These are phyloP conservation scores for Thalassarche chlororhynchos DNA, from an alignment of 2,113 vertebrate species.

Conservation along the genomic window DNA sequence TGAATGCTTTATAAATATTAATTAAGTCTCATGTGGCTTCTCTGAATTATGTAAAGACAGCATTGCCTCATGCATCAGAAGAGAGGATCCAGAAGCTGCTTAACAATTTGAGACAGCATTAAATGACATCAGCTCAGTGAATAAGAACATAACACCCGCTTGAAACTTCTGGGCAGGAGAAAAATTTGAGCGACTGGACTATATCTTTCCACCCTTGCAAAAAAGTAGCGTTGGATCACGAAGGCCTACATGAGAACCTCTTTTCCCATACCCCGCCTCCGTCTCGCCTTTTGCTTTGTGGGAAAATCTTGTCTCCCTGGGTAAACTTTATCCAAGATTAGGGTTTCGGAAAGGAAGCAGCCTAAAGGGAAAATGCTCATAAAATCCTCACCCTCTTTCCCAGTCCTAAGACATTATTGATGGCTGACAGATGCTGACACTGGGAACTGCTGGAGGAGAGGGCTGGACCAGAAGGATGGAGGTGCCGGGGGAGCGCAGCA, in stretches of 20 bases:
- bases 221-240: not conserved
- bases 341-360: not conserved
- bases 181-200: not conserved
- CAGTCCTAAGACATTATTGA: not conserved
- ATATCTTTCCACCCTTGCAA: not conserved
- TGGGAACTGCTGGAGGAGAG: not conserved
- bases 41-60: constrained; percentile 37
- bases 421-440: not conserved
- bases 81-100: constrained; percentile 15
- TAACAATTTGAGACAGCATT: not conserved
- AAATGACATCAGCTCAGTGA: not conserved
- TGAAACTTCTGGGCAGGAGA: not conserved
- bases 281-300: not conserved
- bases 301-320: not conserved
- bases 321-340: not conserved
- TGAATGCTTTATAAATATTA: constrained; percentile 55
- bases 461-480: not conserved
- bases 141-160: not conserved
- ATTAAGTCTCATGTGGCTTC: constrained; percentile 50
- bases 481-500: fast-evolving
- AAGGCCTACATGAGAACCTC: not conserved
- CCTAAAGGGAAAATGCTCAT: not conserved
- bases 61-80: constrained; percentile 49
- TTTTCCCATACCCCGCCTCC: not conserved
- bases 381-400: not conserved